phyloP scores from a whole-genome alignment of 53 echinoderm and acorn worm species.

The Antedon mediterranea region DNA sequence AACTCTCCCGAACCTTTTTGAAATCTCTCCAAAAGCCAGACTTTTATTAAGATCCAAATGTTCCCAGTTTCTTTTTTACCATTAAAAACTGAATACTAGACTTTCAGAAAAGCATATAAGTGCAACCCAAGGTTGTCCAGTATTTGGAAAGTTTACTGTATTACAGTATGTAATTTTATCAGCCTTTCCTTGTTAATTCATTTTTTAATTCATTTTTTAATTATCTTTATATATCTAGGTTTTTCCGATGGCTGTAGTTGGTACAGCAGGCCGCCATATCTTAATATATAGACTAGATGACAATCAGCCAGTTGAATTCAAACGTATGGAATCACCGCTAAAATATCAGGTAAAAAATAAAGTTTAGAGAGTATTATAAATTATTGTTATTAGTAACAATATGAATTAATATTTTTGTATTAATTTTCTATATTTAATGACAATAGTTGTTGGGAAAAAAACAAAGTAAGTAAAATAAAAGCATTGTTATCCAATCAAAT shows the following conservation, averaged over 20 bases:
- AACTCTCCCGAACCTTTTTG: no score
- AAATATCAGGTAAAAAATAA: constrained; percentile 84
- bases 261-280: constrained; percentile 78
- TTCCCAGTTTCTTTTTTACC: no score
- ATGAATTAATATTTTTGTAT: no score
- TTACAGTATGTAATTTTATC: neutral
- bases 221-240: constrained; percentile 21
- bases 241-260: constrained; percentile 90
- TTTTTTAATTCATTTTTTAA: neutral
- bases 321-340: constrained; percentile 81
- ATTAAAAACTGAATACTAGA: no score
- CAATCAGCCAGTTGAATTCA: constrained; percentile 75
- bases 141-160: neutral
- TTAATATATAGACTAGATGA: constrained; percentile 79
- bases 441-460: no score
- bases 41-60: no score
- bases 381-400: no score
- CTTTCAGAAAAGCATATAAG: no score
- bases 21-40: no score
- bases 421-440: neutral
- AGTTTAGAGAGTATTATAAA: no score
- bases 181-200: neutral
- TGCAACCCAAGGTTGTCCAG: no score
- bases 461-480: neutral
- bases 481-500: no score